A percentile compares a stretch with the other conserved stretches of the same genome.
Conservation (phyloP, 2,888 invertebrate species). For the Chrysina gloriosa region DNA sequence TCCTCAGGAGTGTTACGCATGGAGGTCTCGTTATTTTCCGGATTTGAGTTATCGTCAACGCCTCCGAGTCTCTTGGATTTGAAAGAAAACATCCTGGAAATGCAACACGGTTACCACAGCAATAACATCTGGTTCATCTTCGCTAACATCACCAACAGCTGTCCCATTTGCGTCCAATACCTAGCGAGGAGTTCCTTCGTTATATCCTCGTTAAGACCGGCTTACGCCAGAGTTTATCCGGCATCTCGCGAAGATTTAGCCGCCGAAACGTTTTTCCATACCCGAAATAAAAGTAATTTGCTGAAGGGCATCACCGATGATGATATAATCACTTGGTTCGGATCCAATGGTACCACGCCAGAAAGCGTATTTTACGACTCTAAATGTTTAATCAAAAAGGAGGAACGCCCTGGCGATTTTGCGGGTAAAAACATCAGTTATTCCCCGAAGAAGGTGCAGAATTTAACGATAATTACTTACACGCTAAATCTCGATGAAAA, state of each 20-base stretch:
- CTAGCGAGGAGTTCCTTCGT: slow-evolving; percentile 71
- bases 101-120: slow-evolving; percentile 71
- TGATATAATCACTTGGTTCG: slow-evolving; percentile 76
- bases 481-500: slow-evolving; percentile 30
- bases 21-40: slow-evolving; percentile 74
- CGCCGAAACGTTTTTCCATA: slow-evolving; percentile 75
- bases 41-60: slow-evolving; percentile 70
- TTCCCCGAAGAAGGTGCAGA: slow-evolving; percentile 22
- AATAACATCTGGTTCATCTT: slow-evolving; percentile 76
- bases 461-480: slow-evolving; percentile 31
- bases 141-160: slow-evolving; percentile 71
- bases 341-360: slow-evolving; percentile 55
- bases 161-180: slow-evolving; percentile 74
- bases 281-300: slow-evolving; percentile 70
- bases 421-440: slow-evolving; percentile 9
- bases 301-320: slow-evolving; percentile 73
- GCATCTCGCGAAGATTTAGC: slow-evolving; percentile 72
- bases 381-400: slow-evolving; percentile 1
- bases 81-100: slow-evolving; percentile 70
- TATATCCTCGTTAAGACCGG: slow-evolving; percentile 72
- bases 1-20: slow-evolving; percentile 73
- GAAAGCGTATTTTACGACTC: slow-evolving; percentile 2
- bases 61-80: slow-evolving; percentile 66
- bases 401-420: neutral
- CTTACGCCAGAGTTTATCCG: slow-evolving; percentile 73